A percentile compares a stretch with the other conserved stretches of the same genome.
Evolutionary conservation across 2,797 vertebrate species (phyloP).

Genomic region (Melanotaenia parkinsoni): DNA sequence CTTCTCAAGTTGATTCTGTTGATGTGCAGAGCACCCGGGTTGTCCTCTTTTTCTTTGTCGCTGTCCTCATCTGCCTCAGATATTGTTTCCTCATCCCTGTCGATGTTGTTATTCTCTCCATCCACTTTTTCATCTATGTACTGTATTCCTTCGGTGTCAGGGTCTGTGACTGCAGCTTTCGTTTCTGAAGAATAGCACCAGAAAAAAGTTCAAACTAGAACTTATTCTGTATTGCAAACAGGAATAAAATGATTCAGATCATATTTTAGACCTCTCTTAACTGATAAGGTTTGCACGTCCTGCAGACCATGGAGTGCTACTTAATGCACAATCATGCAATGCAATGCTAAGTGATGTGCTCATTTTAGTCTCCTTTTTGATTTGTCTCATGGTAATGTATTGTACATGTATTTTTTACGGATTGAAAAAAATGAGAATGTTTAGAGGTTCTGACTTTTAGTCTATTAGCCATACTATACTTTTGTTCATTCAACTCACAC

Average conservation of each 20-base stretch:
- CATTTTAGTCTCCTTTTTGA: background rate
- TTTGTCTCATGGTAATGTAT: background rate
- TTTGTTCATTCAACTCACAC: background rate
- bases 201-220: background rate
- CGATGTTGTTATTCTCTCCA: conserved; percentile 53
- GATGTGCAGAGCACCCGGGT: conserved; percentile 62
- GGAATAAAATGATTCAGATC: background rate
- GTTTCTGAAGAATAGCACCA: conserved; percentile 48
- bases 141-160: conserved; percentile 63
- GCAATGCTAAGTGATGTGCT: background rate
- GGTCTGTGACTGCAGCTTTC: conserved; percentile 61
- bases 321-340: too few relatives aligned
- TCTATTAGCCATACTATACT: background rate
- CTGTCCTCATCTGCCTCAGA: conserved; percentile 48
- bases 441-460: background rate
- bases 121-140: conserved; percentile 68
- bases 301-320: too few relatives aligned
- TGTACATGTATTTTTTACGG: background rate
- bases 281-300: too few relatives aligned
- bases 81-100: conserved; percentile 45
- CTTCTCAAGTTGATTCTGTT: conserved; percentile 75
- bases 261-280: background rate
- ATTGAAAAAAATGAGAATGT: background rate
- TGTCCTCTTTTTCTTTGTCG: conserved; percentile 36
- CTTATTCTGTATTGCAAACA: background rate